A percentile compares a stretch with the other conserved stretches of the same genome.
These are phyloP conservation scores for Eupithecia dodoneata DNA, from an alignment of 2,888 invertebrate genomes.

Conservation along the genomic window DNA sequence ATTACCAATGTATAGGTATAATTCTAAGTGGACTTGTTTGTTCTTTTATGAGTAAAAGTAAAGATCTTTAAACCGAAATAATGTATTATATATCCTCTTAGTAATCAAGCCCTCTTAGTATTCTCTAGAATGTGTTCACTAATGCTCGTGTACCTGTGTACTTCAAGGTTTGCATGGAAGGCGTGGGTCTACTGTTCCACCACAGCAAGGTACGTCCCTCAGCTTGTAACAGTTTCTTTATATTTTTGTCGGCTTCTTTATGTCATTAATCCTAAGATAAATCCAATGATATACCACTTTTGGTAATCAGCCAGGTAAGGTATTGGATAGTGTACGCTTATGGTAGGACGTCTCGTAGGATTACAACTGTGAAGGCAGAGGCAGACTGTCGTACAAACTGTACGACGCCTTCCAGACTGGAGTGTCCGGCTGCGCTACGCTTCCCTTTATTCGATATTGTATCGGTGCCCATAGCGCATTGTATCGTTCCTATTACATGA, in stretches of 20 bases:
- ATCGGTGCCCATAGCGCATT: slow-evolving; percentile 71
- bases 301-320: slow-evolving; percentile 73
- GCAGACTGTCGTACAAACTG: slow-evolving; percentile 58
- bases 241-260: slow-evolving; percentile 77
- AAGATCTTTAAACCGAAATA: too few species aligned
- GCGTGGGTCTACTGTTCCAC: slow-evolving; percentile 98
- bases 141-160: slow-evolving; percentile 26
- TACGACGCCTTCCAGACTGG: slow-evolving; percentile 54
- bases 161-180: slow-evolving; percentile 97
- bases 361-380: slow-evolving; percentile 51
- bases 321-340: slow-evolving; percentile 76
- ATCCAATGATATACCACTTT: slow-evolving; percentile 69
- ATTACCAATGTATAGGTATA: too few species aligned
- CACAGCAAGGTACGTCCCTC: slow-evolving; percentile 96
- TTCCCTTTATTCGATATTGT: slow-evolving; percentile 73
- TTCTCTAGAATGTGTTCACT: background rate
- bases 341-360: slow-evolving; percentile 64
- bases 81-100: background rate
- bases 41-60: too few species aligned
- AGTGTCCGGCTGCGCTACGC: slow-evolving; percentile 66
- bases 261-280: slow-evolving; percentile 56
- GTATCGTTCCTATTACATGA: slow-evolving; percentile 59
- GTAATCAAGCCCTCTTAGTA: background rate
- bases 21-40: too few species aligned
- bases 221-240: slow-evolving; percentile 50